phyloP scores from a whole-genome alignment of 2,888 invertebrate genomes.

The Himalopsyche anomala region DNA sequence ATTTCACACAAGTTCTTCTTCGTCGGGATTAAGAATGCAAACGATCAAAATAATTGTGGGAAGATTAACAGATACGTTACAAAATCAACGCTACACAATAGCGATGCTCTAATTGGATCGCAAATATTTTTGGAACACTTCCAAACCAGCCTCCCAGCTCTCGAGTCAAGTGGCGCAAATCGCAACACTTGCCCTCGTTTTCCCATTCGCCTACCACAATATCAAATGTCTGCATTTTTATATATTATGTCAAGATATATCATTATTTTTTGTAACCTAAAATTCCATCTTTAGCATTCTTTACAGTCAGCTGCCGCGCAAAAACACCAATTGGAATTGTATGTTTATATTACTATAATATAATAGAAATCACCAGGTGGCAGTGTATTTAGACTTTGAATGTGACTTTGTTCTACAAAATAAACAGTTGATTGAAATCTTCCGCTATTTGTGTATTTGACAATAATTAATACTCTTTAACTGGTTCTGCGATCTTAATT shows the following conservation, averaged over 20 bases:
- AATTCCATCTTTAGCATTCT: no score
- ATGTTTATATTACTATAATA: no score
- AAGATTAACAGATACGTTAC: constrained; percentile 6
- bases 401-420: no score
- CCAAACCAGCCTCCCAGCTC: constrained; percentile 13
- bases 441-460: no score
- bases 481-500: no score
- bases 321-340: no score
- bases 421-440: no score
- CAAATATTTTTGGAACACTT: constrained; percentile 34
- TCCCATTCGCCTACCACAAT: background rate
- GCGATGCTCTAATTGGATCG: constrained; percentile 16
- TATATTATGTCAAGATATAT: background rate
- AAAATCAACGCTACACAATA: constrained; percentile 11
- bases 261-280: no score
- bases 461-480: no score
- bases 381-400: no score
- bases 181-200: constrained; percentile 2
- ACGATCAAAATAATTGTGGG: background rate
- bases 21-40: background rate
- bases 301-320: no score
- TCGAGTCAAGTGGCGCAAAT: constrained; percentile 2
- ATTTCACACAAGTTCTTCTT: background rate
- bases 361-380: no score
- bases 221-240: background rate